Evolutionary conservation across 2,797 vertebrate species (phyloP), one percentile per base, ranked within the genome.

Genomic region (Arrhamphus sclerolepis): DNA sequence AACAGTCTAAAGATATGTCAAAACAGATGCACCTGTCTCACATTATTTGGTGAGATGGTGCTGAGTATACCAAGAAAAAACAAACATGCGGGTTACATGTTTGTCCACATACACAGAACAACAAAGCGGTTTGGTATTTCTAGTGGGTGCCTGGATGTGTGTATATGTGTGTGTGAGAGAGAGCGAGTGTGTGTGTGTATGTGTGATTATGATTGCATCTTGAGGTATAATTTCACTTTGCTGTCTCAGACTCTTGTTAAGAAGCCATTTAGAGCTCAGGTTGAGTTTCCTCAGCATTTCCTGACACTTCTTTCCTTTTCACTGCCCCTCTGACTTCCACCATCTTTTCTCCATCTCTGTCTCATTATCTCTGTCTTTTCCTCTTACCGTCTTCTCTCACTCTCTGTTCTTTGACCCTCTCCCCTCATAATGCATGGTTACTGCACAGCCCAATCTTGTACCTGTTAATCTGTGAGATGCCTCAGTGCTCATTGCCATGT

Each of bases 241-340:
- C 80, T 66, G 69, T 80, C 83, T 88, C 84, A 82, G 83, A 69
- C 66, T 82, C 78, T 83, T 79, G 85, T 85, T 89, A 85, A 72
- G 68, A 65, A 84, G 66, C 81, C 83, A 82, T 89, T 87, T 89
- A 78, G 74, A 76, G 73, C 85, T 84, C 78, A 84, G 85, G 80
- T 87, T 85, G 73, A 85, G 73, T 89, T 87, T 87, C 88, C 41
- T 73, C 72, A 63, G 62, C 6, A 18, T 61, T 75, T 80, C 72
- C 74, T 84, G 84, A 83, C 83, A 86, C 71, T 66, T 85, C 70
- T 82, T 80, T 82, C 65, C 78, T 72, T 68, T 71, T 86, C 70
- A 54, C 72, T 77, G 77, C 81, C 72, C 78, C 80, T 63, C 62
- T 71, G 71, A 83, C 73, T 82, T 72, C 57, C 78, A 78, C 79